These are phyloP conservation scores for Cercopithecus mona DNA, from an alignment of 2,113 vertebrate species.

Conservation along the genomic window DNA sequence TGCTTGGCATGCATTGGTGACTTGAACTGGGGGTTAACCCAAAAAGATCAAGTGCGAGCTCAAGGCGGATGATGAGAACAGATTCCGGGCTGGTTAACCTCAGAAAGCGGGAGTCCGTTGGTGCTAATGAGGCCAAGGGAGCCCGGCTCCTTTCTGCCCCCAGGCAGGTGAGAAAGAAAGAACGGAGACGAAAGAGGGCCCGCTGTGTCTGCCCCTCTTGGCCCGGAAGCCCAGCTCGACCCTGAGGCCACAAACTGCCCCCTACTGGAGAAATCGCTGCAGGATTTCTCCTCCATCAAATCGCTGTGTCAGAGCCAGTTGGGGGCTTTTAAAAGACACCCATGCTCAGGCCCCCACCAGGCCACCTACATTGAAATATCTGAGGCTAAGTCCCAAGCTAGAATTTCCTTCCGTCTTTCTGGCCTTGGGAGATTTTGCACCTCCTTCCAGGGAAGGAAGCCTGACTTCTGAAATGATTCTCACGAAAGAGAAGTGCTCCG, in stretches of 20 bases:
- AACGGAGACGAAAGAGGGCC: neutral
- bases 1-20: neutral
- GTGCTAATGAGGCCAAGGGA: neutral
- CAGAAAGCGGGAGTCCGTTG: neutral
- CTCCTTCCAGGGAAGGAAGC: neutral
- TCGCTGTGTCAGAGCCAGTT: neutral
- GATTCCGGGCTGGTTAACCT: neutral
- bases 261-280: neutral
- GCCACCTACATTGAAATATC: neutral
- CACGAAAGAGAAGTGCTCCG: neutral
- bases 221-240: neutral
- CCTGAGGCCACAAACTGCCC: neutral
- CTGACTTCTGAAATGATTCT: neutral
- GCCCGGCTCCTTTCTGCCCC: neutral
- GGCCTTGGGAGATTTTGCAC: slow-evolving; percentile 29
- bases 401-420: neutral
- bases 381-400: neutral
- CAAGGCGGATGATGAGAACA: neutral
- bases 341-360: neutral
- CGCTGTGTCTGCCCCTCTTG: neutral
- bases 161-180: neutral
- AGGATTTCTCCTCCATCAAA: neutral
- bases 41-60: neutral
- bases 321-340: neutral
- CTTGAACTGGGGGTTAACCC: neutral